Evolutionary conservation across 2,797 vertebrate species (phyloP).

Genomic region (Euphonia xanthogaster): DNA sequence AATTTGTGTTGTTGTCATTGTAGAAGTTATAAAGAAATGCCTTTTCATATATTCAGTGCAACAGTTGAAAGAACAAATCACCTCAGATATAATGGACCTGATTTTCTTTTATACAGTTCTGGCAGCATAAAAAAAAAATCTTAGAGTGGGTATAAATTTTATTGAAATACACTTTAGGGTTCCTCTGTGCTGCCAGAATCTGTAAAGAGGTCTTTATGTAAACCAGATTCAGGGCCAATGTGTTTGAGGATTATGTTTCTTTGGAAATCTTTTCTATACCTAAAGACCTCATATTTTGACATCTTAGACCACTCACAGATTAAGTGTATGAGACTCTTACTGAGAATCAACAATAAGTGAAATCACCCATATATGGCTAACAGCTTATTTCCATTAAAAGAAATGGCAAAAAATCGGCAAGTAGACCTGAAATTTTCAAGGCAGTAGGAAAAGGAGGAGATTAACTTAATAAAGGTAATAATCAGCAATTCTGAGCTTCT

Average conservation of each 20-base stretch:
- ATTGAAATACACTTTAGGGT: neutral
- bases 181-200: neutral
- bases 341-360: neutral
- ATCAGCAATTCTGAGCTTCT: neutral
- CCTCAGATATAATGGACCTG: neutral
- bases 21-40: neutral
- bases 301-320: neutral
- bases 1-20: neutral
- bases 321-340: neutral
- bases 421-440: neutral
- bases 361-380: neutral
- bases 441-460: neutral
- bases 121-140: neutral
- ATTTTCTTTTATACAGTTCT: constrained; percentile 3
- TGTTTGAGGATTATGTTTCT: neutral
- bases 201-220: neutral
- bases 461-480: neutral
- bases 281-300: neutral
- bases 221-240: neutral
- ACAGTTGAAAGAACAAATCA: neutral
- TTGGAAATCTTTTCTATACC: constrained; percentile 1
- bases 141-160: constrained; percentile 2
- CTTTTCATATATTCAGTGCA: neutral
- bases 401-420: neutral
- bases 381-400: neutral